phyloP scores from a whole-genome alignment of 1,140 invertebrate genomes.

The Listronotus oregonensis region DNA sequence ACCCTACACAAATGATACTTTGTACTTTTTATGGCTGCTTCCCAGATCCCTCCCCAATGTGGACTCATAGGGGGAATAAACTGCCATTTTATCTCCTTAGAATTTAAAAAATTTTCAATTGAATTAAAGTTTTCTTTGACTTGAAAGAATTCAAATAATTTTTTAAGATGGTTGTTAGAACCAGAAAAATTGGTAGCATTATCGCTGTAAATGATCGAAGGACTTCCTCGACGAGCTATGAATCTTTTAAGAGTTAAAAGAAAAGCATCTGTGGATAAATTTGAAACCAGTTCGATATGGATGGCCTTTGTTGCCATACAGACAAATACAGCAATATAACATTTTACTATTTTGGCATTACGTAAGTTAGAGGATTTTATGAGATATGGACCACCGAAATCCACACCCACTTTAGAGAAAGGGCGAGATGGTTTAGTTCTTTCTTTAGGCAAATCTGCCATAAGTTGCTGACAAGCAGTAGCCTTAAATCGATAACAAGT shows the following conservation, averaged over 20 bases:
- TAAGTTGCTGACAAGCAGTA: conserved; percentile 15
- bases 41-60: too few relatives aligned
- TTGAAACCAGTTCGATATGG: conserved; percentile 55
- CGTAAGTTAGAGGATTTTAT: conserved; percentile 16
- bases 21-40: too few relatives aligned
- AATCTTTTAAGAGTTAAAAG: conserved; percentile 49
- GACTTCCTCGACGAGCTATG: too few relatives aligned
- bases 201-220: too few relatives aligned
- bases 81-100: too few relatives aligned
- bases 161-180: too few relatives aligned
- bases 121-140: too few relatives aligned
- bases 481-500: conserved; percentile 25
- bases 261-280: conserved; percentile 52
- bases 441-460: conserved; percentile 22
- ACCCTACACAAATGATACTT: too few relatives aligned
- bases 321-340: conserved; percentile 55
- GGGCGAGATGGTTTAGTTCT: conserved; percentile 5
- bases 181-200: too few relatives aligned
- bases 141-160: too few relatives aligned
- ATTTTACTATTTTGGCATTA: conserved; percentile 43
- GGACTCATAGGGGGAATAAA: too few relatives aligned
- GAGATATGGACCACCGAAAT: conserved; percentile 33
- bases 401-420: conserved; percentile 27
- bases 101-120: too few relatives aligned
- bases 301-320: conserved; percentile 54